Conservation (phyloP, 2,113 vertebrate genomes). For the Poeciliopsis occidentalis region DNA sequence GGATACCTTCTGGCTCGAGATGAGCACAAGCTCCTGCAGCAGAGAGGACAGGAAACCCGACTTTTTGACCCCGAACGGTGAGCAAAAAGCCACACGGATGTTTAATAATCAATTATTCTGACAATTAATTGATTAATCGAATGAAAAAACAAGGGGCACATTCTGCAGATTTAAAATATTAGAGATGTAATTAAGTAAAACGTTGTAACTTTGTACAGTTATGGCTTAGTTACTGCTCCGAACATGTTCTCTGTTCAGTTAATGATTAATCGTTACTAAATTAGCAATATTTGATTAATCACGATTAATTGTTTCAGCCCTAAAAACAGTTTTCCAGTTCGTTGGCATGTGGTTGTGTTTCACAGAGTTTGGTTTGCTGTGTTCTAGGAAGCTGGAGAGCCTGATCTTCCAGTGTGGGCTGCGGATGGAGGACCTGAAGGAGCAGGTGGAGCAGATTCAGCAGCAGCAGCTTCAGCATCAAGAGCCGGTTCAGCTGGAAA, state of each 20-base stretch:
- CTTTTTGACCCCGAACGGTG: conserved; percentile 85
- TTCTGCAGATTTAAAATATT: too few relatives aligned
- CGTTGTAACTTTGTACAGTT: too few relatives aligned
- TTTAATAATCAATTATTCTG: too few relatives aligned
- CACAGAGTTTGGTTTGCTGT: background rate
- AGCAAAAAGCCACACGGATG: background rate
- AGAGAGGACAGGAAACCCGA: conserved; percentile 1
- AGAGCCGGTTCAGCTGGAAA: conserved; percentile 53
- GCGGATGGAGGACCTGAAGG: conserved; percentile 85
- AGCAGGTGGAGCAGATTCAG: conserved; percentile 67
- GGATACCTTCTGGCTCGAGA: conserved; percentile 82
- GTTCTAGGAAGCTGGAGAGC: conserved; percentile 84
- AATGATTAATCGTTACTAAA: too few relatives aligned
- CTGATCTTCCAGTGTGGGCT: conserved; percentile 85
- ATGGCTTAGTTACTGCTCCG: too few relatives aligned
- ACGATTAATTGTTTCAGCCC: too few relatives aligned
- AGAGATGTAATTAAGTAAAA: too few relatives aligned
- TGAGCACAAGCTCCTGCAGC: conserved; percentile 67
- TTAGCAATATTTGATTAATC: too few relatives aligned
- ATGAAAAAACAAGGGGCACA: too few relatives aligned
- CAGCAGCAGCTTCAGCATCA: conserved; percentile 4
- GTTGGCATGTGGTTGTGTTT: background rate
- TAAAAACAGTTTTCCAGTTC: background rate
- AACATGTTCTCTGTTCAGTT: too few relatives aligned
- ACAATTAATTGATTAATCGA: too few relatives aligned